Conservation (phyloP, 1,140 invertebrate species). For the Frieseomelitta varia region DNA sequence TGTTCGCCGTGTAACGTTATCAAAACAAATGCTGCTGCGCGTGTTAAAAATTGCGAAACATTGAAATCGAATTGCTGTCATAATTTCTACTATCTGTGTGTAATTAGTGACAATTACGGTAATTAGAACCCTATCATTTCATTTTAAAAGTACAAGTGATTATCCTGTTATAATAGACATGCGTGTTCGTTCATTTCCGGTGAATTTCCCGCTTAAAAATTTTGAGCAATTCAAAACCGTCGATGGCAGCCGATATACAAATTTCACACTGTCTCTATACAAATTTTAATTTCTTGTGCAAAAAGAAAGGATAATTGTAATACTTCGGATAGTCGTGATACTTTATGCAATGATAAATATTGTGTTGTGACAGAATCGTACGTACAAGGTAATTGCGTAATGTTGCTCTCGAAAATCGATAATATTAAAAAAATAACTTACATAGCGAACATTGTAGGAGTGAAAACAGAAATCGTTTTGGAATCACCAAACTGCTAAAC, state of each 20-base stretch:
- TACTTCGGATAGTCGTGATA: too few species aligned
- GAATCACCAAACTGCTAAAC: slow-evolving; percentile 35
- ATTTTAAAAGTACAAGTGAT: not conserved
- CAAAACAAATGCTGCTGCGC: too few species aligned
- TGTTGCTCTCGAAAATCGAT: not conserved
- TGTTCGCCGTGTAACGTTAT: not conserved
- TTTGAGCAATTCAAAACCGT: slow-evolving; percentile 3
- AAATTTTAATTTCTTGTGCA: not conserved
- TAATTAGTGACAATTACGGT: not conserved
- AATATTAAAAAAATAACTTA: slow-evolving; percentile 54
- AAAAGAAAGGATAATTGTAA: not conserved
- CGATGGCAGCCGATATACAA: not conserved
- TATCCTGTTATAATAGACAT: not conserved
- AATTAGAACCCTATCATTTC: not conserved
- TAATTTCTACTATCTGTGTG: not conserved
- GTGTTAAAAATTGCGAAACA: not conserved
- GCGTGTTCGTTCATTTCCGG: slow-evolving; percentile 10
- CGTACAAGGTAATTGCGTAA: not conserved
- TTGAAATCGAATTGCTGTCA: not conserved
- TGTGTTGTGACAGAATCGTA: not conserved
- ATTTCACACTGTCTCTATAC: not conserved
- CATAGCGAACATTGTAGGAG: slow-evolving; percentile 63
- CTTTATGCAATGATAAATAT: not conserved
- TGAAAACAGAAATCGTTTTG: slow-evolving; percentile 52
- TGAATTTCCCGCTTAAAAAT: slow-evolving; percentile 21